These are phyloP conservation scores for Kryptopterus vitreolus DNA, from an alignment of 2,797 vertebrate genomes.

Conservation along the genomic window DNA sequence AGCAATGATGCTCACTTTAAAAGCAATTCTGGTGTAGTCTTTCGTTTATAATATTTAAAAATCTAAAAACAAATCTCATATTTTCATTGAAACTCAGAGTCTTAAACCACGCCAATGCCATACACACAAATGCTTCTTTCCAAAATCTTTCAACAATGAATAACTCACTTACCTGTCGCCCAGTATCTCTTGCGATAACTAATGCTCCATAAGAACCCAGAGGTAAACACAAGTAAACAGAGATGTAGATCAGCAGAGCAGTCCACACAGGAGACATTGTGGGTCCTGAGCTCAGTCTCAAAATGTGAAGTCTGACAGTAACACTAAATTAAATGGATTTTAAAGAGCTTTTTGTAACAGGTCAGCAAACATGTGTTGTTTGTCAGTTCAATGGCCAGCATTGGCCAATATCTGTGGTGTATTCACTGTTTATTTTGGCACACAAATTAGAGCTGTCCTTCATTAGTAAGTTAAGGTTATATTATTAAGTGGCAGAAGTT, in stretches of 20 bases:
- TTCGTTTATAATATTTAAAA: background rate
- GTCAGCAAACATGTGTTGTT: background rate
- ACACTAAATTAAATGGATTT: background rate
- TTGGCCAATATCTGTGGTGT: background rate
- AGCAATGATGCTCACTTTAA: too few relatives aligned
- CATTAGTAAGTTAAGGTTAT: background rate
- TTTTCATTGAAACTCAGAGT: background rate
- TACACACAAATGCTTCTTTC: background rate
- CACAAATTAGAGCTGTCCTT: background rate
- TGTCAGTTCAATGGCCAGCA: background rate
- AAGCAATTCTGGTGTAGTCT: background rate
- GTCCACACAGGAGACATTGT: constrained; percentile 50
- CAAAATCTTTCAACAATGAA: background rate
- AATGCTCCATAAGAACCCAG: constrained; percentile 47
- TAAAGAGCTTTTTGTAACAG: too few relatives aligned
- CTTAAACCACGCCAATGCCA: background rate
- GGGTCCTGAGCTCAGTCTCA: background rate
- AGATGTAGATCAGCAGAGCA: constrained; percentile 55
- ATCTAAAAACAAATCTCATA: background rate
- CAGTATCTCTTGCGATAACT: constrained; percentile 57
- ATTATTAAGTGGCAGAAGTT: background rate
- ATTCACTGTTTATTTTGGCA: background rate
- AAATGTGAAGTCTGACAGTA: background rate
- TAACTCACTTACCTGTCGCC: constrained; percentile 54
- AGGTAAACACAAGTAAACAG: constrained; percentile 41